A percentile compares a stretch with the other conserved stretches of the same genome.
Conservation (phyloP, 2,797 vertebrate genomes). For the Ptychobarbus kaznakovi region DNA sequence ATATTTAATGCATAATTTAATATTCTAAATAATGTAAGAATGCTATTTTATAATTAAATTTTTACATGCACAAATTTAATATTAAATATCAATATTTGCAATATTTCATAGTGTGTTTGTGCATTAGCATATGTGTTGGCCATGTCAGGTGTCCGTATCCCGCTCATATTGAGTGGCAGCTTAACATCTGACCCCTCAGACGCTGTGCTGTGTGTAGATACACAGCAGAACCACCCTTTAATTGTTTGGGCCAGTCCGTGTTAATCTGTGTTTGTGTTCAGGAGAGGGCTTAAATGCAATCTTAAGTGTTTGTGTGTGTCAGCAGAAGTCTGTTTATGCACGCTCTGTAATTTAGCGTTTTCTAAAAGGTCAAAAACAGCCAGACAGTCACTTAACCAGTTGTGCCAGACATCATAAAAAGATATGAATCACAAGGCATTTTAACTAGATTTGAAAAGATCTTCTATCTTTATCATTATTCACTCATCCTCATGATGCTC, state of each 20-base stretch:
- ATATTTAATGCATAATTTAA: background rate
- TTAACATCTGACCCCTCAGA: slow-evolving; percentile 68
- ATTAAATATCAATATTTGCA: background rate
- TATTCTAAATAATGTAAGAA: background rate
- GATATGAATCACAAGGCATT: background rate
- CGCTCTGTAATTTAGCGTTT: background rate
- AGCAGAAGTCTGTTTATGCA: slow-evolving; percentile 10
- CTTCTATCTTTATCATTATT: background rate
- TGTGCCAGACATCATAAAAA: slow-evolving; percentile 10
- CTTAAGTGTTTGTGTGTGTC: background rate
- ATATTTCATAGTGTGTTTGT: background rate
- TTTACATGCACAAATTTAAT: background rate
- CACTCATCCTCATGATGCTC: background rate
- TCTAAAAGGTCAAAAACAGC: slow-evolving; percentile 2
- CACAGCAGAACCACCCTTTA: background rate
- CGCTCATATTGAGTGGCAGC: slow-evolving; percentile 60
- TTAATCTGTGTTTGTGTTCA: slow-evolving; percentile 13
- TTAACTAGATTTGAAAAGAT: background rate
- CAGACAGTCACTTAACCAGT: slow-evolving; percentile 20
- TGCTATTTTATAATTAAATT: background rate
- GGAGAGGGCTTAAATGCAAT: background rate
- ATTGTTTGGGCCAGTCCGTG: background rate
- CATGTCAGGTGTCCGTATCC: background rate
- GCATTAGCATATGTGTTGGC: background rate
- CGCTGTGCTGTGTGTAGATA: slow-evolving; percentile 40